These are phyloP conservation scores for Melangyna quadrimaculata DNA, from an alignment of 2,888 invertebrate genomes.

Conservation along the genomic window DNA sequence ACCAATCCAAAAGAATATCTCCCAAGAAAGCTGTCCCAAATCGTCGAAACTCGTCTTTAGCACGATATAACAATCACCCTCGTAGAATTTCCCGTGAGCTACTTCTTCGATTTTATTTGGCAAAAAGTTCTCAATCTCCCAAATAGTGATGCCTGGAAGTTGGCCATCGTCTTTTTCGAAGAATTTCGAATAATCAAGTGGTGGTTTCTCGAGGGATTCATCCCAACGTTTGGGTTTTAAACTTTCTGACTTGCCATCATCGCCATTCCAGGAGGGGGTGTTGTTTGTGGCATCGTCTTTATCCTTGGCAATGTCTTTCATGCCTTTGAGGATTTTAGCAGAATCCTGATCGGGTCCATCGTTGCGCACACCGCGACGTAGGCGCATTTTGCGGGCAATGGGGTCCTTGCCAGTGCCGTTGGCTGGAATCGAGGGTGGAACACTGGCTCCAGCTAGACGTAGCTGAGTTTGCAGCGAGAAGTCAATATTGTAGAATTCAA, in stretches of 20 bases:
- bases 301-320: constrained; percentile 86
- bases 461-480: constrained; percentile 98
- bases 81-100: constrained; percentile 98
- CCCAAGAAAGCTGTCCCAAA: constrained; percentile 92
- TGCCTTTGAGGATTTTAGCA: constrained; percentile 92
- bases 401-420: constrained; percentile 91
- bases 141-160: constrained; percentile 94
- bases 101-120: constrained; percentile 97
- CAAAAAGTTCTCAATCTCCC: constrained; percentile 99
- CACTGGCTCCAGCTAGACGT: constrained; percentile 93
- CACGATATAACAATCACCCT: constrained; percentile 99
- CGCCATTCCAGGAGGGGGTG: constrained; percentile 79
- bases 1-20: constrained; percentile 99
- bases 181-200: constrained; percentile 97
- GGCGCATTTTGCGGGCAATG: constrained; percentile 94
- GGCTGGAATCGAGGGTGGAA: constrained; percentile 87
- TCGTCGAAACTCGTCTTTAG: constrained; percentile 93
- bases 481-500: constrained; percentile 99
- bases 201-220: constrained; percentile 96
- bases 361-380: constrained; percentile 90
- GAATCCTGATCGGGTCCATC: constrained; percentile 91
- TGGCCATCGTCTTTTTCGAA: constrained; percentile 98
- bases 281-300: constrained; percentile 86
- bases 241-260: constrained; percentile 83
- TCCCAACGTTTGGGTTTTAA: constrained; percentile 97